Evolutionary conservation across 2,113 vertebrate species (phyloP), one percentile per base, ranked within the genome.

Genomic region (Sturnus vulgaris): DNA sequence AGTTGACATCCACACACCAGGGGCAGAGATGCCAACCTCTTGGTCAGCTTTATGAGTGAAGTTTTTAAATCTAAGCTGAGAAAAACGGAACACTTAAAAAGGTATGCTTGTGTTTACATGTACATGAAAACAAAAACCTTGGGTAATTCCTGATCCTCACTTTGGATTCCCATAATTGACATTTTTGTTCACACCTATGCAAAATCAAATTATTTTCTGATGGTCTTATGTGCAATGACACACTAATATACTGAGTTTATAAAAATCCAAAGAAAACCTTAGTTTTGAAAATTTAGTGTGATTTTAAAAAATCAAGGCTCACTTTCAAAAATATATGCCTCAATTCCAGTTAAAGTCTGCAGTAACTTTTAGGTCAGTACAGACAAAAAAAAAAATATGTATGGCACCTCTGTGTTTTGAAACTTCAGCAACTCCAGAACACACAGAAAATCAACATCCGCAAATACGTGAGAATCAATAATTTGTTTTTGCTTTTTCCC

Each of bases 61-160:
- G 21, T n/a, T 57, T 82, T 88, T 14, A 89, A 44, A 68, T 52
- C 46, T 57, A 59, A 65, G 31, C 23, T 66, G 8, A 85, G 22
- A 68, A 75, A 87, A 93, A 52, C 0, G 0, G 7, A 90, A 40
- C 28, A 25, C 20, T 78, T 86, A 35, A n/a, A 69, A 87, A 70
- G 4, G 63, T 22, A 57, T 3, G 8, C 9, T 56, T 82, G 71
- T 0, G 2, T 25, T 61, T 71, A 39, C 11, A 61, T 0, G 20
- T 27, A 57, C 9, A 65, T 4, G 33, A 77, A 88, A 80, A 42
- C 27, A 88, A 33, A 88, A 65, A 37, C 30, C n/a, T 53, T 53
- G 17, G 5, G 8, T 37, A n/a, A 65, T 42, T 88, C 72, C n/a
- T 78, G 27, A 66, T 59, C 17, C 25, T 91, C 31, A 25, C 24